These are phyloP conservation scores for Drosophila ezoana DNA, from an alignment of 2,888 invertebrate genomes.

Conservation along the genomic window DNA sequence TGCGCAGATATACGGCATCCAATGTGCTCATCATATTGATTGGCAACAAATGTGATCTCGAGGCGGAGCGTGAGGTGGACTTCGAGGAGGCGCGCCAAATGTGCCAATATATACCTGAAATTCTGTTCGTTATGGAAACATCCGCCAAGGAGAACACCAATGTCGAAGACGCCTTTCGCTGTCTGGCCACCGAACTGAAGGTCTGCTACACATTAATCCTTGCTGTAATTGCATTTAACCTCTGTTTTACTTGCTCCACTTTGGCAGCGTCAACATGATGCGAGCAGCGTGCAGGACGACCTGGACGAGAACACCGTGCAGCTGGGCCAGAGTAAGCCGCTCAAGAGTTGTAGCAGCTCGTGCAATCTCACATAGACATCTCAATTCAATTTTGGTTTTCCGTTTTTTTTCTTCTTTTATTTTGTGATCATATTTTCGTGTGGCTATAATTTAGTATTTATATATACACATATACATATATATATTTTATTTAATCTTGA, in stretches of 20 bases:
- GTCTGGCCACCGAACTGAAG: constrained; percentile 94
- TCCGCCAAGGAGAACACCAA: constrained; percentile 96
- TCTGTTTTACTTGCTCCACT: neutral
- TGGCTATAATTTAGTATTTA: constrained; percentile 74
- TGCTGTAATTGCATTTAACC: neutral
- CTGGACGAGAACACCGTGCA: constrained; percentile 88
- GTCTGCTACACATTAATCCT: constrained; percentile 83
- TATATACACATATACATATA: constrained; percentile 2
- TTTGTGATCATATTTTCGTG: constrained; percentile 71
- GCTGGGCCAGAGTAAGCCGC: constrained; percentile 89
- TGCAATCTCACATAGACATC: constrained; percentile 83
- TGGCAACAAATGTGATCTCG: constrained; percentile 96
- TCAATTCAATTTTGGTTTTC: constrained; percentile 29
- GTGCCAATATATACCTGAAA: constrained; percentile 94
- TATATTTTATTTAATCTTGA: constrained; percentile 33
- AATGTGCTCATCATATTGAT: constrained; percentile 95
- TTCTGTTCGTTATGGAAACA: constrained; percentile 94
- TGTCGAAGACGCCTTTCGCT: constrained; percentile 94
- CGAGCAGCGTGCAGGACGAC: constrained; percentile 87
- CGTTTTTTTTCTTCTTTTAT: constrained; percentile 43
- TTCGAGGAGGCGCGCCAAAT: constrained; percentile 94
- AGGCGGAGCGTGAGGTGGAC: constrained; percentile 92
- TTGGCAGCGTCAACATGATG: constrained; percentile 91
- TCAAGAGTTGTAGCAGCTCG: constrained; percentile 89
- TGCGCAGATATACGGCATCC: constrained; percentile 96